A percentile compares a stretch with the other conserved stretches of the same genome.
These are phyloP conservation scores for Lucilia sericata DNA, from an alignment of 1,140 invertebrate genomes.

Conservation along the genomic window DNA sequence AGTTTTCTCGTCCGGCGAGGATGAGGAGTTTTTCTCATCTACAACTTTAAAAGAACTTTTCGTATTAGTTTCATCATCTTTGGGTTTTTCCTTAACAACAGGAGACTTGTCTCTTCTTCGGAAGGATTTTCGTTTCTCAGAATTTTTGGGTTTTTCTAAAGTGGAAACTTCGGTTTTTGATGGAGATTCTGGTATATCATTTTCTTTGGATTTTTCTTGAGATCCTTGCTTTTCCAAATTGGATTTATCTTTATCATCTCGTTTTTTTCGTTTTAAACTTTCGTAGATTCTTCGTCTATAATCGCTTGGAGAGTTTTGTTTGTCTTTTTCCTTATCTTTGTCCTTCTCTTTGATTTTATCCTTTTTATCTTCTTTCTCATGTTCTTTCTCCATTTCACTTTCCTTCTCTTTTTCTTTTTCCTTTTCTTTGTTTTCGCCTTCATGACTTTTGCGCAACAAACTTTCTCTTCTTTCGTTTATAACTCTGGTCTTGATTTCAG, in stretches of 20 bases:
- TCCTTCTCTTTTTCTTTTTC: not conserved
- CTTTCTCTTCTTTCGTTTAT: constrained; percentile 63
- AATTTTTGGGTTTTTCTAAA: not conserved
- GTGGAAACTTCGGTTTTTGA: not conserved
- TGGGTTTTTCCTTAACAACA: not conserved
- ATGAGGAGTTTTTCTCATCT: constrained; percentile 56
- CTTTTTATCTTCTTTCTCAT: constrained; percentile 36
- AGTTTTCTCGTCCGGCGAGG: constrained; percentile 47
- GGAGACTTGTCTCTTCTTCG: not conserved
- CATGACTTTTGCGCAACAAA: constrained; percentile 51
- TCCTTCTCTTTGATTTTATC: not conserved
- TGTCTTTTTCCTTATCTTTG: constrained; percentile 45
- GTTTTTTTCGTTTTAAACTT: constrained; percentile 27
- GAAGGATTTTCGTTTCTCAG: constrained; percentile 1
- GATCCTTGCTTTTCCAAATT: not conserved
- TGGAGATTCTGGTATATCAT: not conserved
- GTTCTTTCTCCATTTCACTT: constrained; percentile 30
- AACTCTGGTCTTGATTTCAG: constrained; percentile 61
- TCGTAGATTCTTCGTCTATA: constrained; percentile 12
- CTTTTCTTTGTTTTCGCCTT: constrained; percentile 9
- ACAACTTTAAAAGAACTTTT: constrained; percentile 59
- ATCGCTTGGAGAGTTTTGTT: not conserved
- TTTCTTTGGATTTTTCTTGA: not conserved
- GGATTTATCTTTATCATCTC: constrained; percentile 8
- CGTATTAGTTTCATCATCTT: constrained; percentile 25